Conservation (phyloP, 2,888 invertebrate genomes). For the Tenthredo distinguenda region DNA sequence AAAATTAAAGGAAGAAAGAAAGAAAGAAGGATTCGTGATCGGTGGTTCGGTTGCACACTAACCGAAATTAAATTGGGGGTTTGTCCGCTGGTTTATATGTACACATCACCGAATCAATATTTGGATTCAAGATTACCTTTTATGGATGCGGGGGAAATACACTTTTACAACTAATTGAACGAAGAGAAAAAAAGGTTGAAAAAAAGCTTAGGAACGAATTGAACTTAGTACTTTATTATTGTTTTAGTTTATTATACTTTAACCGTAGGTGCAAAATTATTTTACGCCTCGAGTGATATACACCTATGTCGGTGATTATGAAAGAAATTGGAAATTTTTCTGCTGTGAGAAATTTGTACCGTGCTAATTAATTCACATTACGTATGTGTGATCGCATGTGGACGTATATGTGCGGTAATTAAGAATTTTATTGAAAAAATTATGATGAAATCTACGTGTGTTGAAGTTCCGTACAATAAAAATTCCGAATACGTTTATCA, state of each 20-base stretch:
- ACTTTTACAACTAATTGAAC: neutral
- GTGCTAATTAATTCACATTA: neutral
- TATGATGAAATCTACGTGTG: no score
- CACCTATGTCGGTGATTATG: neutral
- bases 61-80: slow-evolving; percentile 31
- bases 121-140: slow-evolving; percentile 25
- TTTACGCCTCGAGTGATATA: neutral
- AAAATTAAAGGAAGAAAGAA: neutral
- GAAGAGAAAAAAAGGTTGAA: neutral
- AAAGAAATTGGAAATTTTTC: neutral
- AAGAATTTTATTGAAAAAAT: no score
- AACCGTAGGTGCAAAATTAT: neutral
- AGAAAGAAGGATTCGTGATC: slow-evolving; percentile 5
- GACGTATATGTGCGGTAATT: neutral
- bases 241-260: neutral
- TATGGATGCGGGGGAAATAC: neutral
- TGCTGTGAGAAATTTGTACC: neutral
- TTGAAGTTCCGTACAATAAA: no score
- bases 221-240: neutral
- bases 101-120: slow-evolving; percentile 5
- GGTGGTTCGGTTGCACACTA: slow-evolving; percentile 27
- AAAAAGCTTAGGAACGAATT: neutral
- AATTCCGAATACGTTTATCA: no score
- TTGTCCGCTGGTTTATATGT: neutral
- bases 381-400: neutral